Evolutionary conservation across 2,113 vertebrate genomes (phyloP).

Genomic region (Lepisosteus oculatus): DNA sequence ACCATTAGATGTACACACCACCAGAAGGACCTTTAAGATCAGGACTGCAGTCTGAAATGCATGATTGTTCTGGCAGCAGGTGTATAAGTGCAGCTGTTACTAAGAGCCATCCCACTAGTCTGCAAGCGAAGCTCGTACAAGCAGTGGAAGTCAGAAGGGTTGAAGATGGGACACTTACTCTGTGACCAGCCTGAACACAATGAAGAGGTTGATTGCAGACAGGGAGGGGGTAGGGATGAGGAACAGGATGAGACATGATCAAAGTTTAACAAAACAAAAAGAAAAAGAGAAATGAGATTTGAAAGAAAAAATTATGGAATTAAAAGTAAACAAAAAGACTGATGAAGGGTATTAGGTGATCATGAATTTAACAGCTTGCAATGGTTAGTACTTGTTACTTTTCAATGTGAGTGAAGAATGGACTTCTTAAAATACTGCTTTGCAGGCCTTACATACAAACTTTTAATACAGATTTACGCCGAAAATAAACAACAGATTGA

Average conservation of each 20-base stretch:
- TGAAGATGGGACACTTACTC: constrained; percentile 84
- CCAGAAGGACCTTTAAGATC: neutral
- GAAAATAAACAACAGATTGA: neutral
- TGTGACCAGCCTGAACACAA: constrained; percentile 92
- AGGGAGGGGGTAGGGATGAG: constrained; percentile 50
- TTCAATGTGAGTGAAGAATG: neutral
- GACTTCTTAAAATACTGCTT: constrained; percentile 39
- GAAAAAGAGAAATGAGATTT: constrained; percentile 40
- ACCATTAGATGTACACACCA: neutral
- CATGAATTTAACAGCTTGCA: constrained; percentile 12
- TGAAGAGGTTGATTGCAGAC: constrained; percentile 88
- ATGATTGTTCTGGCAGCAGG: neutral
- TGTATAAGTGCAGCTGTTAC: constrained; percentile 17
- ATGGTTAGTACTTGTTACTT: constrained; percentile 24
- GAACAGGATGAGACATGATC: constrained; percentile 75
- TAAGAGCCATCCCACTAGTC: constrained; percentile 40
- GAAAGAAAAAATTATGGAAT: constrained; percentile 48
- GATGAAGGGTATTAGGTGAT: constrained; percentile 32
- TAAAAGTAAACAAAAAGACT: constrained; percentile 55
- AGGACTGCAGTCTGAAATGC: neutral
- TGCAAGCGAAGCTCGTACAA: constrained; percentile 38
- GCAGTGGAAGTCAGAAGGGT: constrained; percentile 37
- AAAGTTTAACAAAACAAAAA: constrained; percentile 72
- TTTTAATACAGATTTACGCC: too few relatives aligned
- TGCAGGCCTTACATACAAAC: constrained; percentile 11